A percentile compares a stretch with the other conserved stretches of the same genome.
Evolutionary conservation across 2,888 invertebrate species (phyloP).

Genomic region (Platypus cylindrus): DNA sequence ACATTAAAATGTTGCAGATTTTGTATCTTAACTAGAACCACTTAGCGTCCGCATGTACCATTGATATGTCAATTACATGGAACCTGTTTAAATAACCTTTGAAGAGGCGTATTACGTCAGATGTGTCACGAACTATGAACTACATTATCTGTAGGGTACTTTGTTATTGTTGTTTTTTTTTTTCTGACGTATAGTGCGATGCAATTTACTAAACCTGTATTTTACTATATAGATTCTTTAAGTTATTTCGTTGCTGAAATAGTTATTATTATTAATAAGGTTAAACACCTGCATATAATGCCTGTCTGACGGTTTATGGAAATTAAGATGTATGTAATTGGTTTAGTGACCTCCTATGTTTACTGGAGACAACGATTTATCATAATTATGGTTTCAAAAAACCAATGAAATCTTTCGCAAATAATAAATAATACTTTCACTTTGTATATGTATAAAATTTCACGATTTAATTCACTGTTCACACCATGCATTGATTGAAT

Average conservation of each 20-base stretch:
- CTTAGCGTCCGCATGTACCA: constrained; percentile 27
- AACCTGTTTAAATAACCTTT: constrained; percentile 27
- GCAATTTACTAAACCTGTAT: too few species aligned
- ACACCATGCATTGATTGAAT: too few species aligned
- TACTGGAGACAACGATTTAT: too few species aligned
- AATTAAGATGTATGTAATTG: constrained; percentile 10
- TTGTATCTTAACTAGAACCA: constrained; percentile 20
- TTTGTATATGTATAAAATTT: too few species aligned
- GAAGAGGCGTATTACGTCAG: constrained; percentile 22
- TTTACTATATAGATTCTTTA: too few species aligned
- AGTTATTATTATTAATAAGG: too few species aligned
- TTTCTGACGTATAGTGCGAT: too few species aligned
- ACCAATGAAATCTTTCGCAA: too few species aligned
- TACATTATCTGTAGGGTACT: constrained; percentile 11
- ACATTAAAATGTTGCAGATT: constrained; percentile 18
- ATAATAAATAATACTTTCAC: too few species aligned
- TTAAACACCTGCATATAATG: constrained; percentile 15
- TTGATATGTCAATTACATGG: constrained; percentile 31
- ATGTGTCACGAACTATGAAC: constrained; percentile 27
- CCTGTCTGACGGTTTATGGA: constrained; percentile 15
- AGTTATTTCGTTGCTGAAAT: too few species aligned
- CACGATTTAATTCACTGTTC: too few species aligned
- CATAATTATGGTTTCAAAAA: too few species aligned
- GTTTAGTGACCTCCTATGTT: constrained; percentile 4
- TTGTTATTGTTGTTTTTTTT: background rate